phyloP scores from a whole-genome alignment of 2,797 vertebrate genomes.

The Scomberomorus guttatus region DNA sequence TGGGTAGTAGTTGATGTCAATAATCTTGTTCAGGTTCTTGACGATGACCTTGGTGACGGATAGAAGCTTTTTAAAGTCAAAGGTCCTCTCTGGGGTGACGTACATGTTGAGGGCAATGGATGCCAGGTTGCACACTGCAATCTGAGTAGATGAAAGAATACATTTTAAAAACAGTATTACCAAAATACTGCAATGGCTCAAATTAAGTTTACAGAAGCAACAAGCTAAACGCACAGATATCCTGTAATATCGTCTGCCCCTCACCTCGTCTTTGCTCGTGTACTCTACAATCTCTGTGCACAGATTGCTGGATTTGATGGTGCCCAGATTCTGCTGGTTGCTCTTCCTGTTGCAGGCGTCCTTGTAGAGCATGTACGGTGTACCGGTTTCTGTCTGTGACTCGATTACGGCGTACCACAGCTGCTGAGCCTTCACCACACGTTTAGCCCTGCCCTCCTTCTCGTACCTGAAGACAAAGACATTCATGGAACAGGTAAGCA shows the following conservation, averaged over 20 bases:
- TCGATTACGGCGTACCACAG: constrained; percentile 97
- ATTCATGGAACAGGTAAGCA: background rate
- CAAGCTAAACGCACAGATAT: too few species aligned
- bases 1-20: constrained; percentile 98
- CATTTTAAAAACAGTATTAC: background rate
- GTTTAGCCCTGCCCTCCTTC: constrained; percentile 88
- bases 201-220: background rate
- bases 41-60: constrained; percentile 95
- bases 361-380: constrained; percentile 98
- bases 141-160: constrained; percentile 50
- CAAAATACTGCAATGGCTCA: background rate
- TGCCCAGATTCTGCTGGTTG: constrained; percentile 98
- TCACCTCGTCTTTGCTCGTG: constrained; percentile 94
- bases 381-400: constrained; percentile 97
- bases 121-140: constrained; percentile 95
- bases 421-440: constrained; percentile 95
- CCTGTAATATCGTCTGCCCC: background rate
- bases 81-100: constrained; percentile 91
- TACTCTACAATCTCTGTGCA: constrained; percentile 97
- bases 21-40: constrained; percentile 96
- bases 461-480: constrained; percentile 85
- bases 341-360: constrained; percentile 97
- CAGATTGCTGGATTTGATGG: constrained; percentile 97
- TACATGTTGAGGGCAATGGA: constrained; percentile 98
- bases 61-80: constrained; percentile 92